Base-by-base conservation (phyloP, 2,888 invertebrate species). In the Acleris holmiana region DNA sequence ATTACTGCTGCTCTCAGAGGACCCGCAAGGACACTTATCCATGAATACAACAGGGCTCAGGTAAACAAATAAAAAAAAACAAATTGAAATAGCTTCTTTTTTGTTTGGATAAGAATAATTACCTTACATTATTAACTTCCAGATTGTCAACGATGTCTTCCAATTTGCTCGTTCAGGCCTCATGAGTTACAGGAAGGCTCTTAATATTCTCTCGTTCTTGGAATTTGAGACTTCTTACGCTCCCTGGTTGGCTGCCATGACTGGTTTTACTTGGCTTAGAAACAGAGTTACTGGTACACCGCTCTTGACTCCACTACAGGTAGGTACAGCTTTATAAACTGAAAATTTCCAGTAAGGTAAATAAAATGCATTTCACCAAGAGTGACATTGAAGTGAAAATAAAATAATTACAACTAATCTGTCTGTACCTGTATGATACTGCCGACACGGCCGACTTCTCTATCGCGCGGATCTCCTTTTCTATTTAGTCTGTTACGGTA, bases 81-180 rank as follows among this genome's bases (percentile, higher is more conserved):
- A 19, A 23, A 48, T 17, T 6, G 29, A 48, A 7, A 29, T 13
- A 63, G 56, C 55, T 10, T 51, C 4, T 48, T n/a, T 21, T 58
- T 40, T 48, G 44, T 44, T 35, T n/a, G 15, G 44, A 5, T 6
- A 15, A 0, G 4, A 56, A 17, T 48, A 25, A 59, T 41, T 35
- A 10, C 13, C n/a, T 3, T n/a, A 8, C 6, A 23, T 21, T 50
- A 46, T 49, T 13, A 59, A 50, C 67, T 17, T 56, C 25, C 71
- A 92, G 92, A 92, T 96, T 23, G 94, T 98, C 13, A 96, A 98
- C 75, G 98, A 98, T 82, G 93, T 95, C 1, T 92, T 96, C 72
- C 95, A 95, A 83, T 92, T 96, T 63, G 97, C 96, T n/a, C 93
- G 95, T 54, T 93, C 94, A n/a, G 94, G 94, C 2, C 73, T 93